Evolutionary conservation across 2,113 vertebrate genomes (phyloP), one percentile per base, ranked within the genome.

Genomic region (Fregata magnificens): DNA sequence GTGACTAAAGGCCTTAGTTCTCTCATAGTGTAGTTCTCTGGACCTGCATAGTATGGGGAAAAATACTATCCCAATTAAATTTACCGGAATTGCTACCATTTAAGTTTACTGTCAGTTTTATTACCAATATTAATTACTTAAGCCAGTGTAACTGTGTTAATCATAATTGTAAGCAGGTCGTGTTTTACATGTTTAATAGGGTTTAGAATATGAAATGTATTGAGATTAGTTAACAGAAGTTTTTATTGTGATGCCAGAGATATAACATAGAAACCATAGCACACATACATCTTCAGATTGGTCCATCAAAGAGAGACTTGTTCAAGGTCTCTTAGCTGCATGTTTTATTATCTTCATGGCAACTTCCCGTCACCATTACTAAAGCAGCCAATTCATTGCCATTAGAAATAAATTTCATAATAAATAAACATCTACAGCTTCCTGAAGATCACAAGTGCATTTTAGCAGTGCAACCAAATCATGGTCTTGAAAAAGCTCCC

Each of bases 261-360:
- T 6, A 7, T 0, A 77, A 34, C 29, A 52, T 0, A n/a, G 66
- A 50, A 87, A 47, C 26, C 18, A 61, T 1, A 52, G 56, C 7
- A 50, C 15, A 52, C 2, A 9, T 2, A 5, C 6, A 22, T 18
- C 40, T 69, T 82, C 25, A 86, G 16, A 9, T 0, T 18, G 19
- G 25, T 16, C 58, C 28, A 25, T 5, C 20, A 69, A 26, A 66
- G 45, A 91, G 25, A 71, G 11, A 31, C 31, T 56, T 19, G 17
- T 17, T 85, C n/a, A 38, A 47, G 56, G 14, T 42, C 61, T 61
- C 66, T n/a, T 19, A 21, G 7, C 28, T 81, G 31, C 10, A 5
- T 45, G 44, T 58, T 69, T 59, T 44, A 36, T 53, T 53, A 28
- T 66, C 58, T 62, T 47, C 45, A 26, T 16, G 28, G 10, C 53